Evolutionary conservation across 2,888 invertebrate species (phyloP), one percentile per base, ranked within the genome.

Genomic region (Agrotis puta): DNA sequence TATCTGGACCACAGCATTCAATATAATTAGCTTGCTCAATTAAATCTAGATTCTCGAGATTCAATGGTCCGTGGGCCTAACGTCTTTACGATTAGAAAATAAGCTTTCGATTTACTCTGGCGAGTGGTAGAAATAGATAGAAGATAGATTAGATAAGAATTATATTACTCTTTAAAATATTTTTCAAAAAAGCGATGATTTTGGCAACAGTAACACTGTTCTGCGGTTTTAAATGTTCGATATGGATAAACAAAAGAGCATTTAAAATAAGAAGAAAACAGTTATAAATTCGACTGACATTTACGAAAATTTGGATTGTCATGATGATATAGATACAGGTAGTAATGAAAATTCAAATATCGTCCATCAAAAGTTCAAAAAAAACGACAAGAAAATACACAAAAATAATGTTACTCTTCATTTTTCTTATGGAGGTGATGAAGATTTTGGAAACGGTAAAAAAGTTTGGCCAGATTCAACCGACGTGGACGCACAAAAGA

Each of bases 21-120:
- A 89, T 91, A 90, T 92, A 93, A 92, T 93, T 92, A 92, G 92
- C 89, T 90, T 87, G 89, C 89, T 87, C 90, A 91, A 92, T 92
- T 92, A 90, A 92, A 89, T 86, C 89, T 88, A 87, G 88, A 87
- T 82, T 83, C 81, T 79, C 76, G 70, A 76, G 83, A 84, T 87
- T 86, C 87, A 85, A 85, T 79, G 70, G 77, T 61, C 70, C 63
- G 53, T 56, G 18, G 68, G 51, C n/a, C 59, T 50, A 74, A 67
- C 58, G 72, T 61, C 62, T 74, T 75, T 69, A 56, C 73, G 71
- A 77, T 77, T 79, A 76, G 84, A 82, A 74, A 67, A 70, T 68
- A 54, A 74, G 62, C 77, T 79, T 75, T 74, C 61, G 62, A 66
- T 79, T 70, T 51, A 65, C 54, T 64, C 5, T n/a, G 53, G 39